These are phyloP conservation scores for Phrynosoma platyrhinos DNA, from an alignment of 2,113 vertebrate genomes.

Conservation along the genomic window DNA sequence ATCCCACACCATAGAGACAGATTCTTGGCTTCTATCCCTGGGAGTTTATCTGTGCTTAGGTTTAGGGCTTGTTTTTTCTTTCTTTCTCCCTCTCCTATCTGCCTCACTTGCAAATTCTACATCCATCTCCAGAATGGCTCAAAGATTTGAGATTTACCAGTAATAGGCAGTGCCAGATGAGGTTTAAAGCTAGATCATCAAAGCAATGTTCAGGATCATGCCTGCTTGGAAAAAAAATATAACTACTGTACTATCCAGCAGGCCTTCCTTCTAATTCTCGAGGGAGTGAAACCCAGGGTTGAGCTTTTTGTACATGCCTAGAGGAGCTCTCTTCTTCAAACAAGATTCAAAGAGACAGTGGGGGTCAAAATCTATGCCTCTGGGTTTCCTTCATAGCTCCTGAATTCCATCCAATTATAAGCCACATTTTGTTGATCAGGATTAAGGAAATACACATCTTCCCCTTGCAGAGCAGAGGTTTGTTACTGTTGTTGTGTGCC, in stretches of 20 bases:
- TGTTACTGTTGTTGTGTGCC: too few species aligned
- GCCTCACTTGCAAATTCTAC: constrained; percentile 6
- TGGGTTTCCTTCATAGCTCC: background rate
- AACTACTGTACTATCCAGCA: background rate
- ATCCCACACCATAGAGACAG: background rate
- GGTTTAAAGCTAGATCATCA: background rate
- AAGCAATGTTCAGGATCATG: background rate
- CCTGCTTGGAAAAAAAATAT: background rate
- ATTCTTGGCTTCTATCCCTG: constrained; percentile 22
- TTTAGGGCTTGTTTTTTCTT: background rate
- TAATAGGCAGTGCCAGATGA: background rate
- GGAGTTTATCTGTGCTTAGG: background rate
- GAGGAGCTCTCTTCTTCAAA: background rate
- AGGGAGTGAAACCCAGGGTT: background rate
- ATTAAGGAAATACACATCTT: background rate
- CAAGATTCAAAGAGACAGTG: background rate
- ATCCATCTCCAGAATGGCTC: background rate
- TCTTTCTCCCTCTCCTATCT: background rate
- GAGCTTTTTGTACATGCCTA: background rate
- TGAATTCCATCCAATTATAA: background rate
- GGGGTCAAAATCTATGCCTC: background rate
- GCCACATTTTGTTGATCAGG: background rate
- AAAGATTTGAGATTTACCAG: background rate
- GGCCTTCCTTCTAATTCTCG: background rate
- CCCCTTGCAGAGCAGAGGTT: background rate